A percentile compares a stretch with the other conserved stretches of the same genome.
These are phyloP conservation scores for Salvator merianae DNA, from an alignment of 2,113 vertebrate species.

Conservation along the genomic window DNA sequence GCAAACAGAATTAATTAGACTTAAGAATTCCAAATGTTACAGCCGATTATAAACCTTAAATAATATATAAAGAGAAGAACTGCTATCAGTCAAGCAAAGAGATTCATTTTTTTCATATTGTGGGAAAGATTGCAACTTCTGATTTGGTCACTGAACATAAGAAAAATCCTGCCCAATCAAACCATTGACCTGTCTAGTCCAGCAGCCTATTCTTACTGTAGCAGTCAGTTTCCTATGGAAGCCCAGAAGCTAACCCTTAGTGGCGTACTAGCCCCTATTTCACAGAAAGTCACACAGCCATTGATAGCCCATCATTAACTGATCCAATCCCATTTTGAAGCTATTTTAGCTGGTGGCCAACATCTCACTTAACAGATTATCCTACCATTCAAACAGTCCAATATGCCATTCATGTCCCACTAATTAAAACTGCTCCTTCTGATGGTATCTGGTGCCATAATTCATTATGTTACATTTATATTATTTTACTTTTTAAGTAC, in stretches of 20 bases:
- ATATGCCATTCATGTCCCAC: background rate
- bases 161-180: background rate
- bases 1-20: too few relatives aligned
- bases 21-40: too few relatives aligned
- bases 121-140: too few relatives aligned
- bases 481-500: background rate
- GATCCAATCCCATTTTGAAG: too few relatives aligned
- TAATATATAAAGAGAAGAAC: background rate
- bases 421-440: background rate
- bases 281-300: too few relatives aligned
- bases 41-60: too few relatives aligned
- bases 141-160: background rate
- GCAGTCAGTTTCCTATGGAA: background rate
- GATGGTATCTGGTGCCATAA: background rate
- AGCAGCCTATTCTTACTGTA: background rate
- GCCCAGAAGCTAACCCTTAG: background rate
- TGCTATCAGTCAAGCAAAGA: too few relatives aligned
- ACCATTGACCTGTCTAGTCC: background rate
- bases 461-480: background rate
- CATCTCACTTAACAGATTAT: too few relatives aligned
- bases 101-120: too few relatives aligned
- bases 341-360: too few relatives aligned
- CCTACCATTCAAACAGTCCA: background rate
- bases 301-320: background rate
- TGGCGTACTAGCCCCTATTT: too few relatives aligned